Percentiles rank a stretch among this genome's conserved stretches.
Evolutionary conservation across 2,888 invertebrate genomes (phyloP).

Genomic region (Lasioglossum leucozonium): DNA sequence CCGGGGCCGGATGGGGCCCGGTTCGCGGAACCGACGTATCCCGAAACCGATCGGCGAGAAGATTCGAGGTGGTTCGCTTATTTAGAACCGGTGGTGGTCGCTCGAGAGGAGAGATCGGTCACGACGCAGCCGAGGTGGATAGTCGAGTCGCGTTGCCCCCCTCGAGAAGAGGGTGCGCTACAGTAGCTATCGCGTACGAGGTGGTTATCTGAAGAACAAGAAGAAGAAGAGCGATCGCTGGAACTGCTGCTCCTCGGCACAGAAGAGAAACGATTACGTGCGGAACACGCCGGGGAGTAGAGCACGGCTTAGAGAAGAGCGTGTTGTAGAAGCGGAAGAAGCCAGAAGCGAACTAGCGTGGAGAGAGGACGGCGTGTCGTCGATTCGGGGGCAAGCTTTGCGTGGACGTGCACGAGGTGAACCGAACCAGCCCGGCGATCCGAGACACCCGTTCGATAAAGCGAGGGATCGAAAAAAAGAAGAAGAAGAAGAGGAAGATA

Average conservation of each 20-base stretch:
- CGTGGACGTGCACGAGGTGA: neutral
- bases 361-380: neutral
- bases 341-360: neutral
- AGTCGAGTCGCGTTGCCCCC: neutral
- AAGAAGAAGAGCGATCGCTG: neutral
- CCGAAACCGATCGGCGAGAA: neutral
- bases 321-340: neutral
- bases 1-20: neutral
- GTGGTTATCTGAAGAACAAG: neutral
- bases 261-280: neutral
- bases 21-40: neutral
- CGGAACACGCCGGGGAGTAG: neutral
- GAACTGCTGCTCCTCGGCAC: neutral
- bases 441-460: neutral
- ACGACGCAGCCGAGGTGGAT: neutral
- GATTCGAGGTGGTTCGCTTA: neutral
- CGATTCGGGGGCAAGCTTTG: neutral
- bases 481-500: neutral
- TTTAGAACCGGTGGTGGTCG: neutral
- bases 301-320: neutral
- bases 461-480: conserved; percentile 47
- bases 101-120: neutral
- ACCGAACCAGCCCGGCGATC: neutral
- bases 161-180: neutral
- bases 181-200: neutral